A percentile compares a stretch with the other conserved stretches of the same genome.
These are phyloP conservation scores for Lordiphosa andalusiaca DNA, from an alignment of 2,888 invertebrate genomes.

Conservation along the genomic window DNA sequence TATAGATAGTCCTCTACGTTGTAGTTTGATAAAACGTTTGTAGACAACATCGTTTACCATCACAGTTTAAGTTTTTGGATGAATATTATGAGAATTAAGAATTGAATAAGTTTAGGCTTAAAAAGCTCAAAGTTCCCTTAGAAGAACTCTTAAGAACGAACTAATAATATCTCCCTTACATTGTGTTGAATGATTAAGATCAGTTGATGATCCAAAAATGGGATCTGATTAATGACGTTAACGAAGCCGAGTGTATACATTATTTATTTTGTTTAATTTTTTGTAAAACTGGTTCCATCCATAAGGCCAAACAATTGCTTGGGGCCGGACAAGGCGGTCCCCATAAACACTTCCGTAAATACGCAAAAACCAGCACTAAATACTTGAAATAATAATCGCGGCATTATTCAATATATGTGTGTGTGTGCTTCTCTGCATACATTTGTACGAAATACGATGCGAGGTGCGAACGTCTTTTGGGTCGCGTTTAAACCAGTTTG, in stretches of 20 bases:
- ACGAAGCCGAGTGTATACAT: constrained; percentile 25
- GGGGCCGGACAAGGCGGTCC: constrained; percentile 39
- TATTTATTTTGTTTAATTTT: no score
- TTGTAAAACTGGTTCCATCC: constrained; percentile 47
- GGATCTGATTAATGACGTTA: constrained; percentile 61
- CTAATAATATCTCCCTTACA: no score
- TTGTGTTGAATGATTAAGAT: background rate
- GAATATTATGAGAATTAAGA: no score
- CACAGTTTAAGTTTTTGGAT: no score
- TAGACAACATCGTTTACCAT: no score
- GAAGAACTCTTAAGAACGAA: no score
- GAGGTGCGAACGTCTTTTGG: constrained; percentile 31
- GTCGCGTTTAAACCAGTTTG: constrained; percentile 51
- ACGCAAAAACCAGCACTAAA: constrained; percentile 44
- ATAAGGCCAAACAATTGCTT: constrained; percentile 22
- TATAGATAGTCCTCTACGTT: no score
- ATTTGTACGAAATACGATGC: constrained; percentile 2
- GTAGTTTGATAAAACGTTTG: no score
- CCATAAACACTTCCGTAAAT: constrained; percentile 46
- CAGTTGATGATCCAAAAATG: constrained; percentile 17
- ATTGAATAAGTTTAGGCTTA: no score
- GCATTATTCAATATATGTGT: constrained; percentile 42
- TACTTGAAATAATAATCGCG: constrained; percentile 45
- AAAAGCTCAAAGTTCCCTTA: no score
- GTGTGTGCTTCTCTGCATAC: constrained; percentile 11